Evolutionary conservation across 2,113 vertebrate genomes (phyloP), one percentile per base, ranked within the genome.

Genomic region (Upupa epops): DNA sequence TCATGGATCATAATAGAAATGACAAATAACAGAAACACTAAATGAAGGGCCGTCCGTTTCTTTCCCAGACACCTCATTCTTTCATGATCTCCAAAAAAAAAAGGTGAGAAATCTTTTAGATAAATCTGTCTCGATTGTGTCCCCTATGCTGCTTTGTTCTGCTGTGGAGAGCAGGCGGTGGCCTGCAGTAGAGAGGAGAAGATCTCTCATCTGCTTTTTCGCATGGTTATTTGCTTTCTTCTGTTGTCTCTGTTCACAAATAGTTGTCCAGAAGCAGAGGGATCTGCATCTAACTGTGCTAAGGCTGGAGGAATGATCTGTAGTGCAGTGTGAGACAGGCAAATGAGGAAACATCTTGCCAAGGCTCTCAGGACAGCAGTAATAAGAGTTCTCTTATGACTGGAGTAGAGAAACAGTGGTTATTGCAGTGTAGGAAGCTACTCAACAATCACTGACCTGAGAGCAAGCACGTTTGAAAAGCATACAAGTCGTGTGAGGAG

Each of bases 21-120:
- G 1, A 71, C 52, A 70, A 89, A 64, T 46, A 63, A 37, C 7
- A 59, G 3, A 77, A 90, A 65, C 45, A 74, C 36, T 42, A 78
- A 81, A 55, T 6, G 13, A 75, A 78, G 3, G 3, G 42, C 25
- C 77, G 8, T 21, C 17, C 6, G 66, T 69, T 46, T 66, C 2
- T 36, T 58, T 85, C 78, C 55, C 36, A 66, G 36, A 18, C 4
- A 45, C 4, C 16, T 54, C 13, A 34, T 36, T 78, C 3, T 63
- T 81, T 63, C 6, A 8, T 9, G 54, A 2, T 56, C 5, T 13
- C 21, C 22, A 26, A 31, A n/a, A 32, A 56, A 36, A 13, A 32
- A 56, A 36, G 11, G 2, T 4, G 31, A 48, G 49, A 55, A 86
- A 15, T 1, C 1, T 1, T 40, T 72, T 84, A 0, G 11, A 65